Conservation (phyloP, 2,888 invertebrate genomes). For the Cephalotes varians region DNA sequence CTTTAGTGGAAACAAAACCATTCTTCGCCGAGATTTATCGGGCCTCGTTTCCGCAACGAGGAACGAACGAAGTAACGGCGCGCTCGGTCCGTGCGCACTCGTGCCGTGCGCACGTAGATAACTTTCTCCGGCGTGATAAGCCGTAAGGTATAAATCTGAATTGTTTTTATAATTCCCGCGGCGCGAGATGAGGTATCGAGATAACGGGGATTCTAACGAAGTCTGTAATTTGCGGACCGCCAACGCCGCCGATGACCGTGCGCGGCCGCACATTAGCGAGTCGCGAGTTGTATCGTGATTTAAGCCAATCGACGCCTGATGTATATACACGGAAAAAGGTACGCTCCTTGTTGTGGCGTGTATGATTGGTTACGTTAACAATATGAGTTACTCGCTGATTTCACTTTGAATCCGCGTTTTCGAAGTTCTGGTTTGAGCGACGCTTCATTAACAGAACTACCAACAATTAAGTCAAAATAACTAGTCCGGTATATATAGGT, state of each 20-base stretch:
- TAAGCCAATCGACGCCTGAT: conserved; percentile 77
- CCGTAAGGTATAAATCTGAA: conserved; percentile 82
- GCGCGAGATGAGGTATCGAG: conserved; percentile 78
- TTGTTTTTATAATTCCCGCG: conserved; percentile 81
- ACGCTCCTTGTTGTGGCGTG: conserved; percentile 61
- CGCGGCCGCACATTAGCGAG: conserved; percentile 63
- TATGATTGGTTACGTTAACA: conserved; percentile 60
- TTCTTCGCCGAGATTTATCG: conserved; percentile 71
- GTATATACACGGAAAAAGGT: conserved; percentile 58
- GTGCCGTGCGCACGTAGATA: conserved; percentile 72
- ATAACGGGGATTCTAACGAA: conserved; percentile 82
- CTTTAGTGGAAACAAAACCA: conserved; percentile 74
- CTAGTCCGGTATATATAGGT: no score
- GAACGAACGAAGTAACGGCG: conserved; percentile 49
- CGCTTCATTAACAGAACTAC: background rate
- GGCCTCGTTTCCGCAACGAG: conserved; percentile 59
- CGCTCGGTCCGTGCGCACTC: conserved; percentile 57
- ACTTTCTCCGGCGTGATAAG: conserved; percentile 80
- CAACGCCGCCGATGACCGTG: conserved; percentile 58
- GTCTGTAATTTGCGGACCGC: conserved; percentile 81
- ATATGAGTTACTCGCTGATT: conserved; percentile 26
- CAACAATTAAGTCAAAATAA: no score
- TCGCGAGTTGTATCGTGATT: conserved; percentile 77
- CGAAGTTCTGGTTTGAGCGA: background rate
- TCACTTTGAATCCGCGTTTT: conserved; percentile 2